Conservation (phyloP, 2,888 invertebrate species). For the Chrysopilus asiliformis region DNA sequence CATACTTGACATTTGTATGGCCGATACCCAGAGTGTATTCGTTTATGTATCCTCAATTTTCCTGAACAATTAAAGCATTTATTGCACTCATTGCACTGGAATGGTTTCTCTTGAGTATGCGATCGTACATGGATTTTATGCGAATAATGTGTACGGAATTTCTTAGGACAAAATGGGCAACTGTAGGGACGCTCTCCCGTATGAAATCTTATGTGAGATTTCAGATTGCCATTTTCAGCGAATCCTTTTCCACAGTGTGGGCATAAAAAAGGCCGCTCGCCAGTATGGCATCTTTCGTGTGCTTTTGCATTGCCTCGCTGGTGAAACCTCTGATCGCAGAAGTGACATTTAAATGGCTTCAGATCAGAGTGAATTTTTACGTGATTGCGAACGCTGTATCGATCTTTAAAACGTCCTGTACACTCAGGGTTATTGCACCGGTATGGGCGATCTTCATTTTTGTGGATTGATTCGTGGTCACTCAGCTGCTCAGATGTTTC, state of each 20-base stretch:
- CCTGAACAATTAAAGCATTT: conserved; percentile 15
- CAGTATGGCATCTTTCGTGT: conserved; percentile 14
- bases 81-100: conserved; percentile 12
- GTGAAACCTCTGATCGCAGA: conserved; percentile 14
- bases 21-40: conserved; percentile 13
- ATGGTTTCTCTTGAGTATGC: conserved; percentile 14
- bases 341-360: conserved; percentile 13
- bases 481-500: conserved; percentile 1
- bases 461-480: conserved; percentile 10
- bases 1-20: conserved; percentile 14
- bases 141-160: conserved; percentile 13
- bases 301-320: conserved; percentile 12
- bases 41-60: conserved; percentile 12
- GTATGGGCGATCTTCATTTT: conserved; percentile 13
- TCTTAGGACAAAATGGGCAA: conserved; percentile 11
- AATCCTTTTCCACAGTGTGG: conserved; percentile 14
- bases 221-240: conserved; percentile 14
- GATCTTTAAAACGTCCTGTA: conserved; percentile 12
- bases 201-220: conserved; percentile 13
- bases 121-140: conserved; percentile 14
- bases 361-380: conserved; percentile 11
- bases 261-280: conserved; percentile 15
- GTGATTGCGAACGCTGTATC: conserved; percentile 12
- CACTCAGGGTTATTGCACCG: conserved; percentile 11
- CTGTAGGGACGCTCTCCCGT: conserved; percentile 14